A percentile compares a stretch with the other conserved stretches of the same genome.
Conservation (phyloP, 30 jellyfish, hydroid and myxozoan species). For the Morbakka virulenta region DNA sequence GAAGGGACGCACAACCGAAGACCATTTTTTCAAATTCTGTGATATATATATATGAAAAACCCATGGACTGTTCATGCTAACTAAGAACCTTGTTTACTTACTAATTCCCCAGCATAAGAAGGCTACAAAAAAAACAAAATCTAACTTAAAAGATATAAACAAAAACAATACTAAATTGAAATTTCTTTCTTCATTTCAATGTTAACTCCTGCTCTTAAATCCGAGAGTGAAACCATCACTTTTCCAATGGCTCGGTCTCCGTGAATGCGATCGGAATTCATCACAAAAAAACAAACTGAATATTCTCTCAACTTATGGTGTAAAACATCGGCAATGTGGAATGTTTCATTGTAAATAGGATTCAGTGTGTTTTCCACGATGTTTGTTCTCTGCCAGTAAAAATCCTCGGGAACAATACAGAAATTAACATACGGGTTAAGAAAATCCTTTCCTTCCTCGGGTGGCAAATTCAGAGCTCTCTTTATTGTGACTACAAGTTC, state of each 20-base stretch:
- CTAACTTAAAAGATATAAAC: too few relatives aligned
- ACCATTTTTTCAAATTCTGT: too few relatives aligned
- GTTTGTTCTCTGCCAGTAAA: conserved; percentile 79
- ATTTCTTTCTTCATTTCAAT: conserved; percentile 76
- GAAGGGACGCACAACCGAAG: too few relatives aligned
- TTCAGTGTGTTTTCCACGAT: conserved; percentile 50
- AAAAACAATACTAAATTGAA: conserved; percentile 3
- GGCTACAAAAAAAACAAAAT: too few relatives aligned
- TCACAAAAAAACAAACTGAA: conserved; percentile 77
- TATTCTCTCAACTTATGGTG: conserved; percentile 87
- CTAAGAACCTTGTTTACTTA: too few relatives aligned
- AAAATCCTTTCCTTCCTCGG: conserved; percentile 20
- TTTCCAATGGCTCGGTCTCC: conserved; percentile 77
- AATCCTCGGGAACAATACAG: conserved; percentile 94
- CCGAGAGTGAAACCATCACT: conserved; percentile 89
- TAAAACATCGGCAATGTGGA: conserved; percentile 75
- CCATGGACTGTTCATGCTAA: too few relatives aligned
- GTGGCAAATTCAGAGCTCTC: conserved; percentile 60
- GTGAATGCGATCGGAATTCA: conserved; percentile 55
- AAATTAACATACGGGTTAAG: conserved; percentile 74
- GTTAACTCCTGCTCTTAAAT: conserved; percentile 70
- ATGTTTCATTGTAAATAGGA: conserved; percentile 74
- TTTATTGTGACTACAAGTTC: conserved; percentile 56
- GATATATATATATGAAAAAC: too few relatives aligned
- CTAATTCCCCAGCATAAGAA: too few relatives aligned